Percentiles rank a stretch among this genome's conserved stretches.
Conservation (phyloP, 92 coral and sea anemone genomes). For the Porites lobata region DNA sequence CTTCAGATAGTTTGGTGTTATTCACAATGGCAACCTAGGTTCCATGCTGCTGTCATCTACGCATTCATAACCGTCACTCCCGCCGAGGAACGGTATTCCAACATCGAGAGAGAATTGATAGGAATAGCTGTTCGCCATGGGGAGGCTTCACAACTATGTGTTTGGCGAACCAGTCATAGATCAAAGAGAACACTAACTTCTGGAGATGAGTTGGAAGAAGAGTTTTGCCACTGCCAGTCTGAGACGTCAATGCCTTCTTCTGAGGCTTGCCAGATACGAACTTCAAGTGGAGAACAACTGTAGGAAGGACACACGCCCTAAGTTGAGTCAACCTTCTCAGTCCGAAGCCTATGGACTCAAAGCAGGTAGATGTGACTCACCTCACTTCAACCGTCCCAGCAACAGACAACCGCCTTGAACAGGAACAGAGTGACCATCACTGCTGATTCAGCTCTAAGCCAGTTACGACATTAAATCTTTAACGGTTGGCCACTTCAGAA, state of each 20-base stretch:
- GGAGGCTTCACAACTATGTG: conserved; percentile 24
- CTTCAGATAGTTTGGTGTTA: no score
- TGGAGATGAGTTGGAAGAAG: conserved; percentile 18
- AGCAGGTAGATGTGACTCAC: no score
- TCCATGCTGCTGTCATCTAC: neutral
- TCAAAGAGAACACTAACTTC: conserved; percentile 15
- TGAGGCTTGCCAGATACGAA: conserved; percentile 30
- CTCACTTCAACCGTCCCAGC: neutral
- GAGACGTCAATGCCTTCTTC: conserved; percentile 7
- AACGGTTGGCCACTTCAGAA: conserved; percentile 1
- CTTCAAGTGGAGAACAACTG: conserved; percentile 12
- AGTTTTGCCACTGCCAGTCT: conserved; percentile 24
- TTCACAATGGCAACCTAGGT: no score
- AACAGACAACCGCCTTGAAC: neutral
- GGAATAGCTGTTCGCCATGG: conserved; percentile 19
- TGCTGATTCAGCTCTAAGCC: neutral
- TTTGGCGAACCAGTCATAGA: conserved; percentile 22
- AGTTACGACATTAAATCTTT: neutral
- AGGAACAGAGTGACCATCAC: neutral
- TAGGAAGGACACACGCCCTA: conserved; percentile 17
- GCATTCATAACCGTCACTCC: conserved; percentile 14
- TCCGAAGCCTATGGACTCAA: no score
- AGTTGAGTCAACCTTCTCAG: no score
- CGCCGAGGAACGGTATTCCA: conserved; percentile 28
- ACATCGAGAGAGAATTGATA: neutral